These are phyloP conservation scores for Trachelus iudaicus DNA, from an alignment of 2,888 invertebrate species.

Conservation along the genomic window DNA sequence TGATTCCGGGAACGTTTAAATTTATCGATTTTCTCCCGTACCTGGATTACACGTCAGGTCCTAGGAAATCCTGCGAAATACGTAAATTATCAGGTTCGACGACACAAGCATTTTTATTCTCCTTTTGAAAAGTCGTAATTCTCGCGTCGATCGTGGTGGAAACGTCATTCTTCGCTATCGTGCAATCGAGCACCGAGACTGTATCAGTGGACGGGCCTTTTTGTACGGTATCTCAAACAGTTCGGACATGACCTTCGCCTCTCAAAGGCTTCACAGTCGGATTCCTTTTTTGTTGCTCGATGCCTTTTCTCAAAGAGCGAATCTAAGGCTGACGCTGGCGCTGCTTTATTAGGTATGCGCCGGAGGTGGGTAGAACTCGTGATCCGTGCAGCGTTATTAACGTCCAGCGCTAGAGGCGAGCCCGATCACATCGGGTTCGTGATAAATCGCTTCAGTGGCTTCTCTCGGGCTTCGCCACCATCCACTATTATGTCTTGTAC, in stretches of 20 bases:
- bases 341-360: slow-evolving; percentile 61
- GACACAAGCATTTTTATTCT: not conserved
- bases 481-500: slow-evolving; percentile 54
- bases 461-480: slow-evolving; percentile 28
- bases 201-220: not conserved
- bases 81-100: not conserved
- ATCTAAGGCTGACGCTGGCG: slow-evolving; percentile 18
- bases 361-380: slow-evolving; percentile 47
- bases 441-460: slow-evolving; percentile 60
- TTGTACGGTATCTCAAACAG: not conserved
- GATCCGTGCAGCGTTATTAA: slow-evolving; percentile 61
- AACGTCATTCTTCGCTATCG: not conserved
- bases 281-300: slow-evolving; percentile 10
- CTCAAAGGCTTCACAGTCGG: not conserved
- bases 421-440: slow-evolving; percentile 59
- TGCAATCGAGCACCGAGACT: not conserved
- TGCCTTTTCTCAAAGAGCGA: not conserved
- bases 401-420: slow-evolving; percentile 59
- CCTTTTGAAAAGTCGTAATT: not conserved
- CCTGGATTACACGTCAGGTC: not conserved
- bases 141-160: not conserved
- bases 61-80: not conserved
- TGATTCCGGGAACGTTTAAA: not conserved
- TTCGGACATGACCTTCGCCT: not conserved
- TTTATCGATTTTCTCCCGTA: not conserved